These are phyloP conservation scores for Temnothorax rugatulus DNA, from an alignment of 2,888 invertebrate species.

Conservation along the genomic window DNA sequence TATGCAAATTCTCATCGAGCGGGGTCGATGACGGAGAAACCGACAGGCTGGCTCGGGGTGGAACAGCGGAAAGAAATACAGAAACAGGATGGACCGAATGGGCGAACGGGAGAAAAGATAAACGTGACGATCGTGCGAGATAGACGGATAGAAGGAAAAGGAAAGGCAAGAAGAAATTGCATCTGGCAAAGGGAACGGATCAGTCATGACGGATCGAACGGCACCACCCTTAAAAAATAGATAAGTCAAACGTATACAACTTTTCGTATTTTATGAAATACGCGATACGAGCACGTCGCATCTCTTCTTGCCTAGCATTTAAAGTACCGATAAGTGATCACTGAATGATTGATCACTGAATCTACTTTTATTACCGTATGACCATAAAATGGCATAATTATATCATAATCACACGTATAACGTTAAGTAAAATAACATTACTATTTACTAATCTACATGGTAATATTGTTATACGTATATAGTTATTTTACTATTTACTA, in stretches of 20 bases:
- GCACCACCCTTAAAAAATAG: constrained; percentile 62
- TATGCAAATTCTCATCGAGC: constrained; percentile 74
- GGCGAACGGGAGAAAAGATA: constrained; percentile 35
- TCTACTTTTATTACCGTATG: background rate
- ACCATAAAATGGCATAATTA: background rate
- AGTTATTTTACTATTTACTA: background rate
- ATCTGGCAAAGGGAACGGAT: constrained; percentile 49
- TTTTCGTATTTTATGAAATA: constrained; percentile 34
- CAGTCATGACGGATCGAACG: constrained; percentile 40
- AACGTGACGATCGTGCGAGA: constrained; percentile 16
- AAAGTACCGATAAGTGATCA: background rate
- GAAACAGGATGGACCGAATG: constrained; percentile 11
- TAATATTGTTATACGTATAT: no score
- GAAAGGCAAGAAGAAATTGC: constrained; percentile 50
- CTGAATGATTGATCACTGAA: background rate
- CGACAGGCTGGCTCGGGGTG: constrained; percentile 8
- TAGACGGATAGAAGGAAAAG: constrained; percentile 20
- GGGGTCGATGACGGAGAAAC: constrained; percentile 61
- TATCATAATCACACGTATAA: background rate
- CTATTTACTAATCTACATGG: background rate
- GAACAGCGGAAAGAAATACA: constrained; percentile 47
- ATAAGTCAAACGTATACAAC: constrained; percentile 59
- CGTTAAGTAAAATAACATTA: background rate
- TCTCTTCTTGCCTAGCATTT: background rate
- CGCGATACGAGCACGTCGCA: background rate